Evolutionary conservation across 2,113 vertebrate species (phyloP), one percentile per base, ranked within the genome.

Genomic region (Onychorhynchus coronatus): DNA sequence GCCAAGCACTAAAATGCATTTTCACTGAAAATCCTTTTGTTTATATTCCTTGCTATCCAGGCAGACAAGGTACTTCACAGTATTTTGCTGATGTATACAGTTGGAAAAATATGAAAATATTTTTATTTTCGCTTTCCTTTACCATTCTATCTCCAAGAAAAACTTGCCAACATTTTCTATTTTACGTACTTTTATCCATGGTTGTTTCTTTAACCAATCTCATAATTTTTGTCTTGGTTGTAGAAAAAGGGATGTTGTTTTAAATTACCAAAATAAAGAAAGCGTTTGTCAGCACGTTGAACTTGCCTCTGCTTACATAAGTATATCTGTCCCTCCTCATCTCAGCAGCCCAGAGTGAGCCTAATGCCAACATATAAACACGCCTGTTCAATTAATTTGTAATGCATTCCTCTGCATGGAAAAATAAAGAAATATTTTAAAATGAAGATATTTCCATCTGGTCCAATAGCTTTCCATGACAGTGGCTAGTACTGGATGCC

Each of bases 251-350:
- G 11, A 30, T 59, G 31, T 1, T 79, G 14, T 27, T 67, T 78
- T 49, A 42, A 89, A 89, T 47, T 2, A 67, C 5, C 12, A 59
- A 66, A 87, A 74, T 24, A 58, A 41, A 82, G 31, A 18, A 68
- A 39, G 25, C 0, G 0, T 37, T 47, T 65, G 41, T 72, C 59
- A 85, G 61, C 46, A 46, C 0, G 0, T 5, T 81, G 47, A 81
- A 22, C 46, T 72, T 39, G 30, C 28, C 31, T 35, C 41, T 81
- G 70, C 81, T 91, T 71, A 63, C 33, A 2, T 27, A 75, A 83
- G 31, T 16, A 5, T 28, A 27, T 82, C 62, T 78, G 61, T 89
- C 65, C 73, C 46, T 95, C 52, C 65, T 77, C 47, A 85, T 87
- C 59, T 59, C 44, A 71, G 65, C 47, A 14, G 50, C 62, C 31